Evolutionary conservation across 2,888 invertebrate genomes (phyloP), one percentile per base, ranked within the genome.

Genomic region (Operophtera brumata): DNA sequence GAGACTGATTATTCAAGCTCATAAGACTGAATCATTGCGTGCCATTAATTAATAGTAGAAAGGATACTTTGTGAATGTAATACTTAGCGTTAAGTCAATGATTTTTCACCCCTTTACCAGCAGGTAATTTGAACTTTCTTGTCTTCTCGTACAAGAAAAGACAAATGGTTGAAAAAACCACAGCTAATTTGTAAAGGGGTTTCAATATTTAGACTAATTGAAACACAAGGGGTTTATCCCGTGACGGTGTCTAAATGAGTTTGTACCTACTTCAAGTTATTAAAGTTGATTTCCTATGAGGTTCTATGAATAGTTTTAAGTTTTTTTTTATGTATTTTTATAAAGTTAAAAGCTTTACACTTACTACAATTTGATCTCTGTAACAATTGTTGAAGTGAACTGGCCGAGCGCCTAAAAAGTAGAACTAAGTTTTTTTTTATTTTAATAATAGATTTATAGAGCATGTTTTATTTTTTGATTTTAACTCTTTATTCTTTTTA

Each of bases 391-490:
- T 90, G 89, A 83, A 85, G 87, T 88, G 82, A 89, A 86, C 82
- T 51, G 77, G 80, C 78, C 69, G 26, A 66, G 70, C 42, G 78
- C 80, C 80, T 53, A 61, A 61, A 65, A 69, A 63, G 62, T 72
- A 73, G 64, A 45, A 54, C 57, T 77, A 79, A 72, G 74, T 67
- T 68, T 61, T 66, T 61, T 66, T 65, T 59, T 64, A 74, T 78
- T 20, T 73, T 75, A 72, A 77, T 77, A 69, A 57, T 77, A 73
- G 69, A 46, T 43, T 71, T 65, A 3, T 80, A 69, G 74, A 77
- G 88, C 88, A 88, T 88, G 88, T 86, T 88, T 88, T 88, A 87
- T 83, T 82, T 80, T 84, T 78, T 82, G 79, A 84, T 84, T 83
- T 79, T 82, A 82, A 73, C 73, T 59, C 61, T 64, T 66, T 67